Percentiles rank a stretch among this genome's conserved stretches.
These are phyloP conservation scores for Hippolais icterina DNA, from an alignment of 2,113 vertebrate genomes.

Conservation along the genomic window DNA sequence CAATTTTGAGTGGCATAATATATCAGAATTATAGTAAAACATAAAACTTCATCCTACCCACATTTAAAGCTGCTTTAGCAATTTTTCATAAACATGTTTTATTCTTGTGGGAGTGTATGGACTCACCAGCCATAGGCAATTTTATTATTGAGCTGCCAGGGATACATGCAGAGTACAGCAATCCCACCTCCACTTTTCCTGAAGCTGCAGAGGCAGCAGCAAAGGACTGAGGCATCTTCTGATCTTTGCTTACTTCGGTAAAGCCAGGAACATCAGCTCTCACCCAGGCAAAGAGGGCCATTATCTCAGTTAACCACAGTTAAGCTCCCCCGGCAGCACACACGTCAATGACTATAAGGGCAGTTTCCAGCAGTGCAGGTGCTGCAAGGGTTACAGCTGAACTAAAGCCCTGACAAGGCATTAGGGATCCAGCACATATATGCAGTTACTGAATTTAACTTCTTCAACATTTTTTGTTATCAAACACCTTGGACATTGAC, in stretches of 20 bases:
- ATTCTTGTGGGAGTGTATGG: neutral
- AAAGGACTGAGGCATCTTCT: neutral
- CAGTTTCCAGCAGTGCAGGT: neutral
- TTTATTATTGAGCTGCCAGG: neutral
- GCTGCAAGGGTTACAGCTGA: neutral
- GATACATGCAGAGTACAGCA: neutral
- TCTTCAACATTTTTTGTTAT: neutral
- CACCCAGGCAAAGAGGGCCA: neutral
- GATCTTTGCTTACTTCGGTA: neutral
- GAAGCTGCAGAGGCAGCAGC: neutral
- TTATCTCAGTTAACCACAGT: neutral
- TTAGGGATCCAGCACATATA: neutral
- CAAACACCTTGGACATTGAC: neutral
- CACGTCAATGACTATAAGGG: rapidly evolving
- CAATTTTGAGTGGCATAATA: neutral
- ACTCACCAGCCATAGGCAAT: neutral
- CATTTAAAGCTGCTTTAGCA: neutral
- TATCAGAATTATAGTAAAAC: neutral
- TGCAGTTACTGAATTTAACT: neutral
- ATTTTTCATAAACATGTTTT: neutral
- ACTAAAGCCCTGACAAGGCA: neutral
- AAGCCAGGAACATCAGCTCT: neutral
- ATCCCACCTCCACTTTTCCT: neutral
- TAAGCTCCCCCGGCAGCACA: neutral
- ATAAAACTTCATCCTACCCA: neutral